Percentiles rank a stretch among this genome's conserved stretches.
Conservation (phyloP, 2,113 vertebrate genomes). For the Sturnus vulgaris region DNA sequence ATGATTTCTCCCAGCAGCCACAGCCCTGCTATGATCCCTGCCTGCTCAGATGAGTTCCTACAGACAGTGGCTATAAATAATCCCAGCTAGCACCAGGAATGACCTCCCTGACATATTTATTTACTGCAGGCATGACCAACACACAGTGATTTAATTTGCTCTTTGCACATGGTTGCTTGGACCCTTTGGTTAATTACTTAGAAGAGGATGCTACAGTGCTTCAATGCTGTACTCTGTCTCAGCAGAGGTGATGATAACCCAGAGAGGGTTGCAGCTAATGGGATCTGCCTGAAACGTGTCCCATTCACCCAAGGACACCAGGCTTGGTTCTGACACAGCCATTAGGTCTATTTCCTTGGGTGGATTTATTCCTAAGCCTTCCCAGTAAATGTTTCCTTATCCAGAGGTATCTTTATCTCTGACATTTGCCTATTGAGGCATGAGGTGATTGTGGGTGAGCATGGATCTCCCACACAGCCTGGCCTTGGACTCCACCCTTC, state of each 20-base stretch:
- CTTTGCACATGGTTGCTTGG: not conserved
- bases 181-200: not conserved
- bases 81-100: not conserved
- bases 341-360: not conserved
- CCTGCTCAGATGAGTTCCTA: not conserved
- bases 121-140: not conserved
- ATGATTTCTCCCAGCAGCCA: not conserved
- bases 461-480: not conserved
- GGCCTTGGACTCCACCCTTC: not conserved
- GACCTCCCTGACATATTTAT: not conserved
- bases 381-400: not conserved
- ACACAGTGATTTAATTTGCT: not conserved
- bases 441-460: not conserved
- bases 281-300: not conserved
- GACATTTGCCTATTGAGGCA: not conserved
- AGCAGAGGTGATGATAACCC: not conserved
- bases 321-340: not conserved
- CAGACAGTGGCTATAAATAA: slow-evolving; percentile 7
- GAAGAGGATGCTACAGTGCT: not conserved
- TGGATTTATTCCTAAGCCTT: not conserved
- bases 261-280: not conserved
- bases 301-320: not conserved
- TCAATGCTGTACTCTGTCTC: not conserved
- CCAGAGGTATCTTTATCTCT: not conserved
- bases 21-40: not conserved